These are phyloP conservation scores for Perca schrenkii DNA, from an alignment of 2,113 vertebrate species.

Conservation along the genomic window DNA sequence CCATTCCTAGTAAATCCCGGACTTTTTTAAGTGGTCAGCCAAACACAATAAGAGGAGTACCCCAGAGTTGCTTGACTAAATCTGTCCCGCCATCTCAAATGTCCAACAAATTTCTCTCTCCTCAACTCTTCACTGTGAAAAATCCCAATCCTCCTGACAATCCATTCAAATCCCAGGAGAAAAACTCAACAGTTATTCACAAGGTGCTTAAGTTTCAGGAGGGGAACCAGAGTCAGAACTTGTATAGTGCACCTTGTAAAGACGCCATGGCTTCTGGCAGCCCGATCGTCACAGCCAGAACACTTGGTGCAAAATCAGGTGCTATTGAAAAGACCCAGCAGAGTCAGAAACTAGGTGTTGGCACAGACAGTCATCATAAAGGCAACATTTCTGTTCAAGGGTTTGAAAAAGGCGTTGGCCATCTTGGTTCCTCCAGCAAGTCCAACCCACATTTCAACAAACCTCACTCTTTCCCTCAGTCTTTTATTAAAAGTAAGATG, in stretches of 20 bases:
- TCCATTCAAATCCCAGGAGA: slow-evolving; percentile 76
- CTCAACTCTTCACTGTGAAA: slow-evolving; percentile 70
- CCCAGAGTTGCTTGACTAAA: slow-evolving; percentile 70
- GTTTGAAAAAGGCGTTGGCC: slow-evolving; percentile 64
- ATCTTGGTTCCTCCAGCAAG: slow-evolving; percentile 51
- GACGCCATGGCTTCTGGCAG: slow-evolving; percentile 60
- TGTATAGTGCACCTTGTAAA: slow-evolving; percentile 77
- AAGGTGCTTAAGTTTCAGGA: slow-evolving; percentile 81
- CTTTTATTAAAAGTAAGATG: slow-evolving; percentile 69
- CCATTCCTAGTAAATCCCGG: slow-evolving; percentile 73
- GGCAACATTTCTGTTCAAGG: slow-evolving; percentile 45
- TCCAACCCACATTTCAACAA: slow-evolving; percentile 63
- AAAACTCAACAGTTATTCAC: slow-evolving; percentile 78
- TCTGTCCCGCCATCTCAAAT: slow-evolving; percentile 68
- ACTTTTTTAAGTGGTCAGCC: slow-evolving; percentile 63
- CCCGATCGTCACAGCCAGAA: slow-evolving; percentile 39
- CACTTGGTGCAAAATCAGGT: slow-evolving; percentile 46
- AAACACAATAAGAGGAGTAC: slow-evolving; percentile 46
- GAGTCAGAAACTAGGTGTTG: slow-evolving; percentile 45
- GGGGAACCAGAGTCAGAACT: slow-evolving; percentile 73
- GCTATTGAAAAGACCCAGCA: slow-evolving; percentile 59
- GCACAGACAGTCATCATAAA: slow-evolving; percentile 55
- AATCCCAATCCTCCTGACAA: slow-evolving; percentile 71
- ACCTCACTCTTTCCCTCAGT: slow-evolving; percentile 62
- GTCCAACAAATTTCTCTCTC: slow-evolving; percentile 68